Conservation (phyloP, 2,113 vertebrate genomes). For the Gymnobelideus leadbeateri region DNA sequence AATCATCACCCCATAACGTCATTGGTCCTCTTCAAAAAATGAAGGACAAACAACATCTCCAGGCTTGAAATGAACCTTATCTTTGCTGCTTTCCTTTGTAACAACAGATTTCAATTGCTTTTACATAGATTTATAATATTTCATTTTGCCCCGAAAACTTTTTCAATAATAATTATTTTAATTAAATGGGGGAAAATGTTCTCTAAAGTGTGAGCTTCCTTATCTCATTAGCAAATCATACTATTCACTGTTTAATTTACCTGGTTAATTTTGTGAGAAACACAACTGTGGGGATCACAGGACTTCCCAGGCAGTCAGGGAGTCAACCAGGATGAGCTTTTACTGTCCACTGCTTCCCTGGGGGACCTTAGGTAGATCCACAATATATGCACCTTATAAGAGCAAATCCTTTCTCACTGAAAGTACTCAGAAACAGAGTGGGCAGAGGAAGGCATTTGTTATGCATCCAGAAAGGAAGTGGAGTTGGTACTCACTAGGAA, state of each 20-base stretch:
- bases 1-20: no score
- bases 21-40: not conserved
- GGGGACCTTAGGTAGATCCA: no score
- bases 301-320: no score
- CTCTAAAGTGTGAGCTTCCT: slow-evolving; percentile 44
- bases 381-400: no score
- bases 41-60: not conserved
- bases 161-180: not conserved
- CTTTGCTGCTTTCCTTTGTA: not conserved
- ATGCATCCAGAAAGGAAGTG: no score
- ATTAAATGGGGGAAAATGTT: not conserved
- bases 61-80: not conserved
- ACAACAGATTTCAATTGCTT: not conserved
- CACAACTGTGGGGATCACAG: no score
- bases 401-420: no score
- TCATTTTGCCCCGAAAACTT: not conserved
- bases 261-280: slow-evolving; percentile 37
- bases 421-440: no score
- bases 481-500: no score
- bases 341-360: no score
- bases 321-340: no score
- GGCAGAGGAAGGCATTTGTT: no score
- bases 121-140: not conserved
- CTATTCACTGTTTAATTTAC: not conserved
- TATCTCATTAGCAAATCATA: slow-evolving; percentile 37